Base-by-base conservation (phyloP, 2,888 invertebrate species). In the Netelia virgata region DNA sequence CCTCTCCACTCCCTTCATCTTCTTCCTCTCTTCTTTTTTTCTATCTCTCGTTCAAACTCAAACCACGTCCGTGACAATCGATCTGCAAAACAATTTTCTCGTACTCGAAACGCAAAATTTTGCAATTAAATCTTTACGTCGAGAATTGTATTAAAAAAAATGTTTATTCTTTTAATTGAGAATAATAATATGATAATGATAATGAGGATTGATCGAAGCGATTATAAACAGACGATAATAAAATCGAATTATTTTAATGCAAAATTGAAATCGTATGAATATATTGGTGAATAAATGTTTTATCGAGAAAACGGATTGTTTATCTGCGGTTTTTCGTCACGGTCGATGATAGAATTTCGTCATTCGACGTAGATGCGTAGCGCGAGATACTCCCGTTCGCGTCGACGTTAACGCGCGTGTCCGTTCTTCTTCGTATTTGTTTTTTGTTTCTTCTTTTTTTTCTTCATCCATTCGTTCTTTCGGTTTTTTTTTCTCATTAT, bases 301-400 rank as follows among this genome's bases (percentile, higher is more conserved):
- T 81, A 70, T 70, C 69, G 55, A 23, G 11, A 11, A 50, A 63
- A 53, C 50, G 68, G 53, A 78, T 68, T 70, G 73, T 73, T 18
- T 61, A 69, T 73, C 77, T 78, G 66, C 72, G 70, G 73, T 82
- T 73, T 68, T 47, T 47, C 28, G 59, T 78, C 77, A 82, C 77
- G 68, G 63, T 82, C 68, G 69, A 66, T 77, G 72, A 66, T 77
- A 72, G 59, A 72, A 28, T 66, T 66, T 59, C 41, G 55, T 14
- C 47, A 66, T 70, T 64, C 59, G 55, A 53, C 68, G 68, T 28
- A 74, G 69, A 75, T 63, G 63, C 69, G 47, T 23, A 82, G 75
- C 76, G 64, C 75, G 81, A 82, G 61, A 82, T 43, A 47, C 43
- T 64, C 55, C 18, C 28, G 50, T 23, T 28, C 66, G 57, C 73